Percentiles rank a stretch among this genome's conserved stretches.
Evolutionary conservation across 2,113 vertebrate species (phyloP).

Genomic region (Oxyura jamaicensis): DNA sequence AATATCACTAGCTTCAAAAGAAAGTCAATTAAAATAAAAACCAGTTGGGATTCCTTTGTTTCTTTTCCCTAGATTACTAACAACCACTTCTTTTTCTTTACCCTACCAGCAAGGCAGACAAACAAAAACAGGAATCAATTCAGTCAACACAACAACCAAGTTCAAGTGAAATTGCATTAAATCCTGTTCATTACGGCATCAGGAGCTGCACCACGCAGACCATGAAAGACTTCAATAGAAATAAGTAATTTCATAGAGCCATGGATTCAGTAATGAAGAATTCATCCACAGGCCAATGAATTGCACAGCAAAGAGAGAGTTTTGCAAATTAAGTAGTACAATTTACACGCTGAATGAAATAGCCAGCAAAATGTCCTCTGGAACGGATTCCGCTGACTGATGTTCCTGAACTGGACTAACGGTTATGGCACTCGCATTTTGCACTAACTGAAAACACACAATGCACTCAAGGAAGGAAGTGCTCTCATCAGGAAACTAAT

Average conservation of each 20-base stretch:
- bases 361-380: not conserved
- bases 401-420: not conserved
- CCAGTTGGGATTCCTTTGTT: not conserved
- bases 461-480: not conserved
- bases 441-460: constrained; percentile 7
- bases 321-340: not conserved
- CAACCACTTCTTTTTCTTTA: not conserved
- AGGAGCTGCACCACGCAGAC: not conserved
- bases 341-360: not conserved
- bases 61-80: not conserved
- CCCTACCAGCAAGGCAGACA: not conserved
- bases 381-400: not conserved
- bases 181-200: constrained; percentile 4
- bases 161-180: constrained; percentile 35
- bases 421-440: not conserved
- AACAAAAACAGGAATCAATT: not conserved
- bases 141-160: constrained; percentile 21
- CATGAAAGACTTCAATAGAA: constrained; percentile 26
- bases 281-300: constrained; percentile 47
- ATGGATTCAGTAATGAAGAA: constrained; percentile 13
- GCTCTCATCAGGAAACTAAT: constrained; percentile 15
- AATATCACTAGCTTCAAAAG: not conserved
- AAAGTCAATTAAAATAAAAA: not conserved
- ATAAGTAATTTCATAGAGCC: constrained; percentile 4
- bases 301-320: not conserved